A percentile compares a stretch with the other conserved stretches of the same genome.
These are phyloP conservation scores for Caenorhabditis sp. DNA, from an alignment of 2,888 invertebrate genomes.

Conservation along the genomic window DNA sequence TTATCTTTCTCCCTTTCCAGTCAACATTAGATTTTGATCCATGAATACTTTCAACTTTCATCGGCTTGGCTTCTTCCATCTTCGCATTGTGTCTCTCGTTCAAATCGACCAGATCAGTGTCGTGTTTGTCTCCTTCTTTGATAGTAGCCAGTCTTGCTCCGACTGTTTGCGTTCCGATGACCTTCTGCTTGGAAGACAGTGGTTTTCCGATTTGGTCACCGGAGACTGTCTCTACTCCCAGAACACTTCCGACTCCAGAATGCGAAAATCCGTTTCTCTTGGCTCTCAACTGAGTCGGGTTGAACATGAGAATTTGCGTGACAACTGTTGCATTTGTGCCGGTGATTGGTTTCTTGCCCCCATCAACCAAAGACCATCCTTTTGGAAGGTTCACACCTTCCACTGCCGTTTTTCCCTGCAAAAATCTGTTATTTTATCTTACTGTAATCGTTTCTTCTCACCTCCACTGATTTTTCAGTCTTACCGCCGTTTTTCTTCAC, in stretches of 20 bases:
- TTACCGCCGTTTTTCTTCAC: conserved; percentile 27
- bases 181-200: conserved; percentile 26
- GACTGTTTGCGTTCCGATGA: conserved; percentile 45
- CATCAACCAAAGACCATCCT: conserved; percentile 62
- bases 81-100: conserved; percentile 34
- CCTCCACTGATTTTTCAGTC: conserved; percentile 2
- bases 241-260: conserved; percentile 53
- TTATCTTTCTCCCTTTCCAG: conserved; percentile 59
- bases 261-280: conserved; percentile 32
- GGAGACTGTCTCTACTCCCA: conserved; percentile 37
- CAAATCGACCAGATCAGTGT: conserved; percentile 33
- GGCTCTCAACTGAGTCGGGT: conserved; percentile 25
- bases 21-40: conserved; percentile 55
- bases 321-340: conserved; percentile 52
- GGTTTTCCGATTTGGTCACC: conserved; percentile 40
- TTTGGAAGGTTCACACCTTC: conserved; percentile 51
- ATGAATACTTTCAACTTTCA: conserved; percentile 41
- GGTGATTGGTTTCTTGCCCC: conserved; percentile 44
- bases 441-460: neutral
- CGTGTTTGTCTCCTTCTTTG: conserved; percentile 48
- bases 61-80: conserved; percentile 19
- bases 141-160: conserved; percentile 26
- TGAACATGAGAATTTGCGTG: conserved; percentile 57
- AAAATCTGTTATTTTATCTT: neutral
- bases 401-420: neutral